Base-by-base conservation (phyloP, 2,113 vertebrate species). In the Sceloporus undulatus region DNA sequence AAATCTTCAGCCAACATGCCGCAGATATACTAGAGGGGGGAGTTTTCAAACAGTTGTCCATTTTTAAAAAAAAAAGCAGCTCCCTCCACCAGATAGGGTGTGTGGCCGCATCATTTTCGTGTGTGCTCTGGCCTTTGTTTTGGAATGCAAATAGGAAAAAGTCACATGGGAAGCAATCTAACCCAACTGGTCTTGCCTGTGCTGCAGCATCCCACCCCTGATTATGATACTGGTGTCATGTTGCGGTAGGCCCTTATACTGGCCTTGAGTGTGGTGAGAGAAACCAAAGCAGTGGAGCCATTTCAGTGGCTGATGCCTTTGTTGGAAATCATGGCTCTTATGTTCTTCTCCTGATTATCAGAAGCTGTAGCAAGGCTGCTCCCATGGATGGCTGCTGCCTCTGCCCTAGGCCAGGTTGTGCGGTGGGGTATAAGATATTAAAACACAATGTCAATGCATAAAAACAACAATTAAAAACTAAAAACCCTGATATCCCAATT, bases 401-500 rank as follows among this genome's bases (percentile, higher is more conserved):
- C 29, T 70, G 75, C 85, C 62, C 62, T 19, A 86, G 85, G 85
- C 59, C 75, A 86, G 40, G 29, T 86, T 79, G 85, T 86, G 85
- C 85, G 79, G 76, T 86, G 85, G 85, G 59, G 85, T 86, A 78
- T 79, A 86, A 86, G n/a, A n/a, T n/a, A n/a, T n/a, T n/a, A n/a
- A n/a, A n/a, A n/a, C n/a, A n/a, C n/a, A n/a, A n/a, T n/a, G n/a
- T n/a, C n/a, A n/a, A n/a, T n/a, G n/a, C n/a, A n/a, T n/a, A n/a
- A n/a, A n/a, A n/a, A n/a, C n/a, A n/a, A n/a, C n/a, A n/a, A n/a
- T n/a, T n/a, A n/a, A n/a, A n/a, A n/a, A n/a, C n/a, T n/a, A n/a
- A n/a, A n/a, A n/a, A n/a, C n/a, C n/a, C n/a, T n/a, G n/a, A n/a
- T n/a, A n/a, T n/a, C n/a, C n/a, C n/a, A n/a, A n/a, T n/a, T n/a